phyloP scores from a whole-genome alignment of 1,140 invertebrate species.

The Limonius californicus region DNA sequence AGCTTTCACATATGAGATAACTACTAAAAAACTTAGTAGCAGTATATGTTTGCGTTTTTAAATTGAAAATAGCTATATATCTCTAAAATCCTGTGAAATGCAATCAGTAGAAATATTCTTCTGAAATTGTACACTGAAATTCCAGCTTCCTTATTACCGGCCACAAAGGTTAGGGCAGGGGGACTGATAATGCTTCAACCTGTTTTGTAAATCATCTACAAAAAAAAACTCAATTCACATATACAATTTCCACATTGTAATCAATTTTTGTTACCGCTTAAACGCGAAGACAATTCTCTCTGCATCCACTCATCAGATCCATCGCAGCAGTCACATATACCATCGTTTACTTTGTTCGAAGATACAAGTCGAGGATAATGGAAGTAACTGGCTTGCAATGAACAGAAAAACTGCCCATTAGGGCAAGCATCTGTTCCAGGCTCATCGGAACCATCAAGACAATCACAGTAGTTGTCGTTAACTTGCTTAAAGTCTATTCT shows the following conservation, averaged over 20 bases:
- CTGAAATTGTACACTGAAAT: too few relatives aligned
- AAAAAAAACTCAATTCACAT: constrained; percentile 20
- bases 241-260: constrained; percentile 17
- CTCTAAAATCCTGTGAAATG: too few relatives aligned
- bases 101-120: too few relatives aligned
- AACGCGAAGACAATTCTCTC: constrained; percentile 23
- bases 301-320: constrained; percentile 70
- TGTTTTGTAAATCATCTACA: constrained; percentile 33
- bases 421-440: constrained; percentile 85
- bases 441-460: constrained; percentile 83
- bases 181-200: constrained; percentile 27
- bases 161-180: constrained; percentile 36
- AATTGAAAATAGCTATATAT: too few relatives aligned
- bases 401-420: constrained; percentile 77
- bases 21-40: too few relatives aligned
- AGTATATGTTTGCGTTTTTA: too few relatives aligned
- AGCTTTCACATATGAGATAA: too few relatives aligned
- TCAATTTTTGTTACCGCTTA: constrained; percentile 3
- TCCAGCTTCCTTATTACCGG: too few relatives aligned
- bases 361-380: constrained; percentile 47
- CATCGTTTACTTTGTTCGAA: constrained; percentile 81
- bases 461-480: constrained; percentile 96
- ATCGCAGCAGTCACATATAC: constrained; percentile 89
- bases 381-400: constrained; percentile 50
- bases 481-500: constrained; percentile 60